Evolutionary conservation across 1,140 invertebrate genomes (phyloP).

Genomic region (Rhizoglyphus robini): DNA sequence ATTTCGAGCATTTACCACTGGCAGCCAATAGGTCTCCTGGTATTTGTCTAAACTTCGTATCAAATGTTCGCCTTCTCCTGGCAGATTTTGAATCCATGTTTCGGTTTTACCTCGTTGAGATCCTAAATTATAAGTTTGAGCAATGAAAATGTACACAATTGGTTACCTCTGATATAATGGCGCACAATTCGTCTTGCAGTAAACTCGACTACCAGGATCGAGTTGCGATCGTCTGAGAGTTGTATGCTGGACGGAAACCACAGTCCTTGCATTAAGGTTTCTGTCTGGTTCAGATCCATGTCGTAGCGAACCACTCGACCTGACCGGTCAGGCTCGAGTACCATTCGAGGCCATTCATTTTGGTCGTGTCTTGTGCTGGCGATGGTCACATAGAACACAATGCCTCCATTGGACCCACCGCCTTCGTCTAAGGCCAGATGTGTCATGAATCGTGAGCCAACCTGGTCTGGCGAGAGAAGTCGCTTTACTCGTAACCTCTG

Average conservation of each 20-base stretch:
- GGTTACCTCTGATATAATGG: conserved; percentile 48
- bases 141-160: background rate
- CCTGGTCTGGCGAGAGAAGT: background rate
- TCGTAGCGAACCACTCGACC: conserved; percentile 19
- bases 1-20: conserved; percentile 38
- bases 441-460: background rate
- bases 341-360: conserved; percentile 6
- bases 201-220: conserved; percentile 52
- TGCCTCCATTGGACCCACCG: conserved; percentile 13
- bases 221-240: conserved; percentile 56
- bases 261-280: conserved; percentile 7
- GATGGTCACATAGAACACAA: conserved; percentile 20
- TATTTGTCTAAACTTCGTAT: conserved; percentile 40
- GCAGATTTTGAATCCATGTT: conserved; percentile 58
- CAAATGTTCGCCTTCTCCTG: conserved; percentile 67
- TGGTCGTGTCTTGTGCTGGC: conserved; percentile 11
- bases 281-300: background rate
- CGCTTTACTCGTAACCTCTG: background rate
- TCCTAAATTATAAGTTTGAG: conserved; percentile 29
- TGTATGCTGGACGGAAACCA: conserved; percentile 34
- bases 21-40: conserved; percentile 50
- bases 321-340: conserved; percentile 8
- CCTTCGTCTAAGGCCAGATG: conserved; percentile 17
- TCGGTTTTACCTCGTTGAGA: conserved; percentile 54
- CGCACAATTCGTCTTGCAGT: conserved; percentile 37